Percentiles rank a stretch among this genome's conserved stretches.
These are phyloP conservation scores for Sylvia borin DNA, from an alignment of 2,797 vertebrate species.

Conservation along the genomic window DNA sequence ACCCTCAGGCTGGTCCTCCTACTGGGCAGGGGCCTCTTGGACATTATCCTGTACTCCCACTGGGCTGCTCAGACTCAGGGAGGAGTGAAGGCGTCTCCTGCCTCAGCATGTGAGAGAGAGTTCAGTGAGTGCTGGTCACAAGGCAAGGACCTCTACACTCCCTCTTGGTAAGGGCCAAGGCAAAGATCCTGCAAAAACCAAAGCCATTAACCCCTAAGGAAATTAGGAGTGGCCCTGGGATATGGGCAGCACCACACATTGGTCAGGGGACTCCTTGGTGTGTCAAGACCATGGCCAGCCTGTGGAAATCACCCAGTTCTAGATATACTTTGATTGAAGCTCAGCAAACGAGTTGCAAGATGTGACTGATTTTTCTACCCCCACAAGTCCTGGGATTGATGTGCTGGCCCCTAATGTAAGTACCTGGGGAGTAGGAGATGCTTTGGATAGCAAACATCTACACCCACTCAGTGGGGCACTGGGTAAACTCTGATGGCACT, in stretches of 20 bases:
- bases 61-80: too few relatives aligned
- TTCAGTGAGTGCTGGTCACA: background rate
- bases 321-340: background rate
- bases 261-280: background rate
- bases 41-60: background rate
- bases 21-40: background rate
- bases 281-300: background rate
- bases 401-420: conserved; percentile 88
- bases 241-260: background rate
- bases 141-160: background rate
- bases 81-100: background rate
- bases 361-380: background rate
- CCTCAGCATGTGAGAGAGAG: fast-evolving
- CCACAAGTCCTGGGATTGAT: conserved; percentile 85
- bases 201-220: background rate
- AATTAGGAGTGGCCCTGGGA: background rate
- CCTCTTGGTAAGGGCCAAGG: background rate
- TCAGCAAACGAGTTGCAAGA: background rate
- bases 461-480: conserved; percentile 84
- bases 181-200: background rate
- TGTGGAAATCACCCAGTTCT: background rate
- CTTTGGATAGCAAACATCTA: conserved; percentile 91
- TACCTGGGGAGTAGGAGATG: conserved; percentile 86
- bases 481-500: conserved; percentile 50
- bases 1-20: background rate